These are phyloP conservation scores for Gadus chalcogrammus DNA, from an alignment of 2,113 vertebrate species.

Conservation along the genomic window DNA sequence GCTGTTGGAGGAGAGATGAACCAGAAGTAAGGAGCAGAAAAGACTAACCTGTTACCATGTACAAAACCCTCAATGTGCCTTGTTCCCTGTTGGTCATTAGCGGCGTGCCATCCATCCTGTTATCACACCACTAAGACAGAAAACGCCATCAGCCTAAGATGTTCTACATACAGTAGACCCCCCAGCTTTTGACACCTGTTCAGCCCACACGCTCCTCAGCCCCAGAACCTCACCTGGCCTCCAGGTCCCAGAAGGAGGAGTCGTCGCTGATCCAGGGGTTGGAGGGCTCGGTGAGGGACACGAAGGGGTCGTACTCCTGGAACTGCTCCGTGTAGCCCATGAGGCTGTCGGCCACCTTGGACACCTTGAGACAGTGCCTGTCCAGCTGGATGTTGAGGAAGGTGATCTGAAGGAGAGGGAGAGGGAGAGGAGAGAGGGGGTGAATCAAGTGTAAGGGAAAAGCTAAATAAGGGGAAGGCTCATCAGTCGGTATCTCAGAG, in stretches of 20 bases:
- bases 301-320: slow-evolving; percentile 87
- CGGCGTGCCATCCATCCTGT: too few species aligned
- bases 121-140: too few species aligned
- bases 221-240: slow-evolving; percentile 78
- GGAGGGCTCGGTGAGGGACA: slow-evolving; percentile 85
- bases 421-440: neutral
- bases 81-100: too few species aligned
- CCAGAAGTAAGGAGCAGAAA: too few species aligned
- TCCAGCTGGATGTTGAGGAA: slow-evolving; percentile 93
- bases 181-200: neutral
- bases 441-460: slow-evolving; percentile 32
- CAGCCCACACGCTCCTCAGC: neutral
- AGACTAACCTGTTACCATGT: too few species aligned
- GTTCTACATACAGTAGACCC: too few species aligned
- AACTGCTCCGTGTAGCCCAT: slow-evolving; percentile 92
- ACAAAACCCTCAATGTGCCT: too few species aligned
- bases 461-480: slow-evolving; percentile 41
- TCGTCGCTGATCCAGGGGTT: slow-evolving; percentile 95
- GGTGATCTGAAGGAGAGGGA: slow-evolving; percentile 75
- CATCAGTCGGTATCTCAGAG: slow-evolving; percentile 32
- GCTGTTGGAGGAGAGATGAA: slow-evolving; percentile 52
- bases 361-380: slow-evolving; percentile 97
- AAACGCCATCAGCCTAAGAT: too few species aligned
- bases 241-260: slow-evolving; percentile 86
- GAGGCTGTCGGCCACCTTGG: slow-evolving; percentile 96